Base-by-base conservation (phyloP, 1,140 invertebrate genomes). In the Laupala kohalensis region DNA sequence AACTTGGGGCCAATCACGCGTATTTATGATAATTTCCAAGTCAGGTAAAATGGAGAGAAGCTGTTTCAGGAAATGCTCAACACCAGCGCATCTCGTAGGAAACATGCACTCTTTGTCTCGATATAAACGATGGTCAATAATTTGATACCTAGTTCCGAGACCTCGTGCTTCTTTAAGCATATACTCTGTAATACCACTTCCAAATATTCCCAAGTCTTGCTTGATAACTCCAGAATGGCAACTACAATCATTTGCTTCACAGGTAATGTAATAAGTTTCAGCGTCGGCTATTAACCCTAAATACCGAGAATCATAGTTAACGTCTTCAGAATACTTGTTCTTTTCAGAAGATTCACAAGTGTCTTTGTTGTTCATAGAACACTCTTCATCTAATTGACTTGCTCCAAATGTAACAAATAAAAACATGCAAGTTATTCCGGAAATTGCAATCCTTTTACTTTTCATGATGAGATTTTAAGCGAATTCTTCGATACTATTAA, bases 1-100 rank as follows among this genome's bases (percentile, higher is more conserved):
- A 5, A 92, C 84, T 83, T 97, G 94, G 19, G 96, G 96, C 89
- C 93, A 97, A 80, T 99, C 96, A 73, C 93, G 85, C 0, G 90
- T 92, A 79, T 98, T 98, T 2, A 98, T 81, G 30, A 95, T 83
- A 67, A 98, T 81, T 79, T 98, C 95, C 83, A 92, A 89, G 78
- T 98, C 86, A 4, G 92, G 87, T 67, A 96, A 77, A 72, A 89
- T 85, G 19, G 80, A 74, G 5, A 88, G 82, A 13, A 95, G 78
- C 23, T 80, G 67, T 15, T 84, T 79, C 25, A 90, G 77, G 80
- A 97, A 99, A 82, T 98, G 88, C 80, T 99, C 95, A 29, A 98
- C 86, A 64, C 96, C 96, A 76, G 86, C 84, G 81, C 96, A 98
- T 77, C 96, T 84, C 12, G 90, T 84, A 26, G 94, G 94, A 82